Evolutionary conservation across 2,888 invertebrate genomes (phyloP), one percentile per base, ranked within the genome.

Genomic region (Notodromas monacha): DNA sequence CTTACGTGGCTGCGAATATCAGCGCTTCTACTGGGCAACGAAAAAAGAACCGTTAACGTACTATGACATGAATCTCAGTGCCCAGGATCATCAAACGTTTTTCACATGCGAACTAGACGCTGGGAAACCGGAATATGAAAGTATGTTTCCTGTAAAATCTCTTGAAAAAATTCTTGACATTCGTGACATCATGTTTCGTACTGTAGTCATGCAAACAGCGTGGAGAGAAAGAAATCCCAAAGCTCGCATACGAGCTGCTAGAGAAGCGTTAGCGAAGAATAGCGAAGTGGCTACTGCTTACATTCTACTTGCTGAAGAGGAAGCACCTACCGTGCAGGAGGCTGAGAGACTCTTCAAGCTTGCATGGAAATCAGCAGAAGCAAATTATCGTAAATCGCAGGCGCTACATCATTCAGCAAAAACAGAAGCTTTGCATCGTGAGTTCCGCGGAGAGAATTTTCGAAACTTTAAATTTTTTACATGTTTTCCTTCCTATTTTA

Each of bases 31-130:
- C 48, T 69, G 68, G 63, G 66, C 69, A 1, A 76, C 76, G 2
- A 69, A 69, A 40, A 76, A 79, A 44, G 84, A 92, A 40, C 86
- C 92, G 0, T 58, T 92, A 27, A 92, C 92, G 0, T 92, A 81
- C 52, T 86, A 92, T 50, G 92, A 96, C 46, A 89, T 92, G 89
- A 96, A 92, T 51, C 57, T 92, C 28, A 84, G 86, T 1, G 89
- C 92, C 12, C 89, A 92, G 54, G 92, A 92, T 53, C 92, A 96
- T 51, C 89, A 89, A 49, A 79, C 76, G 3, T 77, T 79, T 51
- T 81, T 84, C 45, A 79, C 76, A 1, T 77, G 79, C 49, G 79
- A 81, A 47, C 68, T 65, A 29, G 79, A 84, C 49, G 61, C 60
- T 2, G 70, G 72, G 16, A 73, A 69, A 49, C 64, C 68, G 3